Evolutionary conservation across 2,888 invertebrate genomes (phyloP).

Genomic region (Steinernema hermaphroditum): DNA sequence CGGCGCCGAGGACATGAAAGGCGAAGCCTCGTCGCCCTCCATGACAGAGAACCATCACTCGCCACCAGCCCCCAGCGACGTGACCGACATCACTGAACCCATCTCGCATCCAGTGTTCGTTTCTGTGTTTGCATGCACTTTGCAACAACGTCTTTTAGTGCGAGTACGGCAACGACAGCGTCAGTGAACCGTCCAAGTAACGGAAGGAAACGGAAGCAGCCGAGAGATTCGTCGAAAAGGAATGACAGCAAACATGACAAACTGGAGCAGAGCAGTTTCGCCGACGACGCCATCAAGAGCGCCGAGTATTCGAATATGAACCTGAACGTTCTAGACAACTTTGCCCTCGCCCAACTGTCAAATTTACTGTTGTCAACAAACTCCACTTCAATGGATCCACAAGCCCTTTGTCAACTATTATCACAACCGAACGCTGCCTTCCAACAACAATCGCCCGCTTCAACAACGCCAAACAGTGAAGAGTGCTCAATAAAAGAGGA

Average conservation of each 20-base stretch:
- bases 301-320: neutral
- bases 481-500: conserved; percentile 28
- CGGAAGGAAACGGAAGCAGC: conserved; percentile 15
- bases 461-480: conserved; percentile 25
- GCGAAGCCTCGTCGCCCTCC: neutral
- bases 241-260: conserved; percentile 13
- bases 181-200: conserved; percentile 6
- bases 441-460: conserved; percentile 25
- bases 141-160: neutral
- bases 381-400: neutral
- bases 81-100: conserved; percentile 18
- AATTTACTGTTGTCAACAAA: too few relatives aligned
- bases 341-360: neutral
- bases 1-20: conserved; percentile 1
- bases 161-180: neutral
- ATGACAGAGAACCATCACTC: conserved; percentile 26
- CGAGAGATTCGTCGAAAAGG: conserved; percentile 3
- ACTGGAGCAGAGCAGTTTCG: conserved; percentile 2
- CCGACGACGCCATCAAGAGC: conserved; percentile 3
- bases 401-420: conserved; percentile 1
- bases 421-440: conserved; percentile 11
- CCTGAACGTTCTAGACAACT: neutral
- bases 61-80: conserved; percentile 9
- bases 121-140: neutral
- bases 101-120: neutral